A percentile compares a stretch with the other conserved stretches of the same genome.
Evolutionary conservation across 1,140 invertebrate species (phyloP).

Genomic region (Drosophila pectinifera): DNA sequence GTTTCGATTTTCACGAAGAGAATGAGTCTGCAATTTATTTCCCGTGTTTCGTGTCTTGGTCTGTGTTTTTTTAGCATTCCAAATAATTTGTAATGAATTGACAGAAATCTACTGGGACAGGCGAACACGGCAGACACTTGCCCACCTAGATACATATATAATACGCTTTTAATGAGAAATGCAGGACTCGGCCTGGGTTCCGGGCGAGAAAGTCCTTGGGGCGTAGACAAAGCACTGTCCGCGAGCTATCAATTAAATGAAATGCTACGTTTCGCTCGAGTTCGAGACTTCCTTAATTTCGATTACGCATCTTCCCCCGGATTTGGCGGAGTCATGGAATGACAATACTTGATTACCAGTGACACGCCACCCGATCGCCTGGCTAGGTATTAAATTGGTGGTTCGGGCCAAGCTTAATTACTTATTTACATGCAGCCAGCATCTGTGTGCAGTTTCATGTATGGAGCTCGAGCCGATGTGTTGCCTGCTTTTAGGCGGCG

Average conservation of each 20-base stretch:
- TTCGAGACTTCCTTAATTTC: conserved; percentile 72
- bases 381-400: conserved; percentile 41
- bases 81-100: conserved; percentile 80
- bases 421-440: conserved; percentile 71
- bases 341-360: conserved; percentile 75
- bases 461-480: conserved; percentile 6
- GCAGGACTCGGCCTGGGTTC: conserved; percentile 5
- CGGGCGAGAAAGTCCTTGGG: conserved; percentile 16
- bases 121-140: conserved; percentile 28
- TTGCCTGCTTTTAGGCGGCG: conserved; percentile 69
- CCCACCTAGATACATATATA: conserved; percentile 45
- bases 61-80: conserved; percentile 33
- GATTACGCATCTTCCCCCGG: conserved; percentile 59
- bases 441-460: conserved; percentile 50
- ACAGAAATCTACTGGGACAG: conserved; percentile 60
- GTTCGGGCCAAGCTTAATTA: conserved; percentile 76
- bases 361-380: conserved; percentile 53
- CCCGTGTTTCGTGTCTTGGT: conserved; percentile 14
- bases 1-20: conserved; percentile 58
- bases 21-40: conserved; percentile 81
- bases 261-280: conserved; percentile 41
- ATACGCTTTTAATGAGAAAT: conserved; percentile 76
- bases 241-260: conserved; percentile 81
- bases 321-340: conserved; percentile 72
- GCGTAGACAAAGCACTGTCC: conserved; percentile 43